Conservation (phyloP, 2,888 invertebrate genomes). For the Ariolimax columbianus region DNA sequence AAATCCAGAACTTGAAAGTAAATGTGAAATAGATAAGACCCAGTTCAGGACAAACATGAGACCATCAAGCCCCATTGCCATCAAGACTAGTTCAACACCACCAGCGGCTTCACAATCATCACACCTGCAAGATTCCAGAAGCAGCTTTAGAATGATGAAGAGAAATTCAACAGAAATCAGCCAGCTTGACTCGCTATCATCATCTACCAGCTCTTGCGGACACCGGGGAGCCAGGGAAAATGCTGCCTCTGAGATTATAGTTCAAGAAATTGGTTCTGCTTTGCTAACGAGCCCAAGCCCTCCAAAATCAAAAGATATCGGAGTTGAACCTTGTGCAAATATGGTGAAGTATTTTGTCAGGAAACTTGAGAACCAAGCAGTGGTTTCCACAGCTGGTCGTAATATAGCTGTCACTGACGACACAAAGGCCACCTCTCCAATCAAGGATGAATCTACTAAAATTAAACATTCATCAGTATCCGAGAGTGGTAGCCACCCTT, state of each 20-base stretch:
- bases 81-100: not conserved
- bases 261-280: conserved; percentile 68
- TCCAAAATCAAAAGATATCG: conserved; percentile 40
- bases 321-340: conserved; percentile 50
- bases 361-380: conserved; percentile 62
- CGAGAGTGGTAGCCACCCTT: not conserved
- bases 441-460: not conserved
- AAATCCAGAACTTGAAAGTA: conserved; percentile 45
- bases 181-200: not conserved
- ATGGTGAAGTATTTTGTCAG: conserved; percentile 66
- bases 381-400: not conserved
- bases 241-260: conserved; percentile 65
- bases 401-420: not conserved
- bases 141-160: not conserved
- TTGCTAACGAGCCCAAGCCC: conserved; percentile 65
- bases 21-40: conserved; percentile 27
- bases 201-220: not conserved
- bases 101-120: not conserved
- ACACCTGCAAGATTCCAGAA: not conserved
- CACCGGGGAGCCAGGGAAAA: conserved; percentile 39
- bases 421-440: not conserved
- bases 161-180: not conserved
- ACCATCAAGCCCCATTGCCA: not conserved
- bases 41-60: not conserved
- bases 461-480: not conserved